Base-by-base conservation (phyloP, 2,797 vertebrate genomes). In the Anguilla obscura region DNA sequence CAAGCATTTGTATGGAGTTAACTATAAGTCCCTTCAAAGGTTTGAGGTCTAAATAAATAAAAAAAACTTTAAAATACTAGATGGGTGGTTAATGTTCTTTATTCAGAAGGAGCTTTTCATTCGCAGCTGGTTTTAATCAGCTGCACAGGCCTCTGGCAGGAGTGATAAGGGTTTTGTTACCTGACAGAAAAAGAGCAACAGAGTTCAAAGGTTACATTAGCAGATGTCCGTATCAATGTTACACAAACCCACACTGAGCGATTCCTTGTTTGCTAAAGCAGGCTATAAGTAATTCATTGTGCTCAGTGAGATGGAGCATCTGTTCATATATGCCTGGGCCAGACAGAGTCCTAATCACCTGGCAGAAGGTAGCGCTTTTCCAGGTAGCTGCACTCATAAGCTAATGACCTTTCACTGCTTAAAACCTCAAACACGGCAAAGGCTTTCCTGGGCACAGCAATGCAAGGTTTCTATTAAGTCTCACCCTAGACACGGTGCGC, bases 221-320 rank as follows among this genome's bases (percentile, higher is more conserved):
- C 93, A 92, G 93, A 91, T 92, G 92, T 90, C 90, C 85, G 88
- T 90, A 60, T 91, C 89, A 90, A 91, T 89, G 69, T 83, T 63
- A 88, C 88, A 90, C 90, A 86, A 87, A 85, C 89, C 83, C 56
- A 87, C 88, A 87, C 87, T 86, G 71, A 90, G 74, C 21, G 24
- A 69, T 86, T 87, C 88, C 82, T 88, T 92, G 91, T 92, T 93
- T 93, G 91, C 91, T 93, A 93, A 93, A 90, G 89, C 85, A 88
- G 85, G 90, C 89, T 88, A 88, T 91, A 93, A 92, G 91, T 92
- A 91, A 91, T 90, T 50, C 60, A 91, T 93, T 92, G 89, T 91
- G 58, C 89, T 90, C 27, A 30, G 89, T 85, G 86, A 89, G 87
- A 82, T 86, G 87, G 88, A 91, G 91, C 91, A 92, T 94, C 94